Evolutionary conservation across 2,797 vertebrate genomes (phyloP).

Genomic region (Trematomus bernacchii): DNA sequence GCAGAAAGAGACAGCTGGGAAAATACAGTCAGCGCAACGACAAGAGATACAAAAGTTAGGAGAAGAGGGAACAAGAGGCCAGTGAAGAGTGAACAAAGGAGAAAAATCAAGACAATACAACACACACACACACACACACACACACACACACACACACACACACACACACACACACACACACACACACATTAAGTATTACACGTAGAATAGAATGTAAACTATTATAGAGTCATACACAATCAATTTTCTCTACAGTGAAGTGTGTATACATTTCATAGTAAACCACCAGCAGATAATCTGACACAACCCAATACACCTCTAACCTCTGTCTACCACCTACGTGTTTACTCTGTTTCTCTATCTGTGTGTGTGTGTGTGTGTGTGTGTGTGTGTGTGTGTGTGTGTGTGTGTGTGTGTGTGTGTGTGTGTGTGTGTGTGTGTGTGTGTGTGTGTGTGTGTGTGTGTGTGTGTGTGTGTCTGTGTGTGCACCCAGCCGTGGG

Average conservation of each 20-base stretch:
- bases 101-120: not conserved
- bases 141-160: too few relatives aligned
- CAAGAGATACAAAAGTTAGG: not conserved
- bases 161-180: conserved; percentile 3
- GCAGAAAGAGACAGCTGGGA: not conserved
- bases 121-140: not conserved
- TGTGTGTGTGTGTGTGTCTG: not conserved
- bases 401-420: conserved; percentile 1
- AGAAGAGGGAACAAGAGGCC: not conserved
- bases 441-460: not conserved
- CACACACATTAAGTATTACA: not conserved
- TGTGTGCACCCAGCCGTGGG: not conserved
- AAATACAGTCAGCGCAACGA: not conserved
- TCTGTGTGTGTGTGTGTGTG: conserved; percentile 8
- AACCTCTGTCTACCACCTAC: conserved; percentile 41
- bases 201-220: not conserved
- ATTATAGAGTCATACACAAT: not conserved
- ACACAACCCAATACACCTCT: conserved; percentile 30
- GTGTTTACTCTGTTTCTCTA: not conserved
- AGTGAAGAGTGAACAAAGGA: conserved; percentile 2
- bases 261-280: conserved; percentile 40
- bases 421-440: not conserved
- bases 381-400: not conserved
- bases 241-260: conserved; percentile 10
- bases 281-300: conserved; percentile 47